Base-by-base conservation (phyloP, 2,888 invertebrate species). In the Harpalus rubripes region DNA sequence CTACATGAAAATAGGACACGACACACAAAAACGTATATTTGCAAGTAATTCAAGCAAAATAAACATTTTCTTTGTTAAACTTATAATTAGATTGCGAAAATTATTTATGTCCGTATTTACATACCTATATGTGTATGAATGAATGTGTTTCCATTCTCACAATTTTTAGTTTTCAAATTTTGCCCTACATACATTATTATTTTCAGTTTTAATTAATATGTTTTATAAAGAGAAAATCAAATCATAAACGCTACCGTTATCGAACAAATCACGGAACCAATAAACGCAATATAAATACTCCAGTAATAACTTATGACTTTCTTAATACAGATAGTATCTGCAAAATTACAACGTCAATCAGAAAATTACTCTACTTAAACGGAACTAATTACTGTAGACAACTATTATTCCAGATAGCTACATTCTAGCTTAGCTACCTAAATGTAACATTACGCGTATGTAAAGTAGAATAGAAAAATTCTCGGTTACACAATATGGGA, bases 271-370 rank as follows among this genome's bases (percentile, higher is more conserved):
- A 12, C 10, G 26, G 22, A 63, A 63, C 63, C 22, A 52, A 63
- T 63, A 63, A 63, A 63, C 12, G 26, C 8, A 63, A 63, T 63
- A 63, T 63, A 59, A 59, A 59, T 59, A 18, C 18, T 18, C 15
- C 12, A 68, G 72, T 18, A 44, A 41, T 74, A 74, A 74, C 41
- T 74, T 52, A 74, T 74, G 41, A 44, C 72, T 74, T 74, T 74
- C 72, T 74, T 74, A 44, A 32, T 74, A 44, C 72, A n/a, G 68
- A 68, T 68, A 68, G 16, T 74, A 74, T 74, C 72, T 18, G 16
- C 44, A 10, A 44, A 74, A 74, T 74, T 44, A 44, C 72, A 52
- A 16, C 72, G 72, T 74, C 72, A 74, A 74, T 74, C 72, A 74
- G 16, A 74, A 74, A 74, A 74, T 74, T 41, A 74, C 44, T 44